A percentile compares a stretch with the other conserved stretches of the same genome.
These are phyloP conservation scores for Philotrypesis tridentata DNA, from an alignment of 1,140 invertebrate species.

Conservation along the genomic window DNA sequence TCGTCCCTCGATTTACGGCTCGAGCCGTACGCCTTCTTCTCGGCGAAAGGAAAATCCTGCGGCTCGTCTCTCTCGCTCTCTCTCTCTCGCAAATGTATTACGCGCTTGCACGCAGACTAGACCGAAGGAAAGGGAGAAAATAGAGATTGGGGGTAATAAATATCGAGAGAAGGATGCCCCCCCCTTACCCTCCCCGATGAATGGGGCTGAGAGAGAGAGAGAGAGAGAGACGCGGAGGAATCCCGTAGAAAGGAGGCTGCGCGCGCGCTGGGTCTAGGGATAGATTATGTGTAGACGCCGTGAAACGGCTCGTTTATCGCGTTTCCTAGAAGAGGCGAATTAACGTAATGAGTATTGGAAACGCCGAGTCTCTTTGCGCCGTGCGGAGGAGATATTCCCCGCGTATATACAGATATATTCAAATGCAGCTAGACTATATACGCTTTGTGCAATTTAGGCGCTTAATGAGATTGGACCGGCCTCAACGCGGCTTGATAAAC, in stretches of 20 bases:
- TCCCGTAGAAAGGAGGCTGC: not conserved
- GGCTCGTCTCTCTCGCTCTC: not conserved
- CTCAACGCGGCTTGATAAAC: not conserved
- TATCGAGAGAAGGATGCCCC: conserved; percentile 1
- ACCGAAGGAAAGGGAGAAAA: not conserved
- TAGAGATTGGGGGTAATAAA: conserved; percentile 10
- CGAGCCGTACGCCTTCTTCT: conserved; percentile 39
- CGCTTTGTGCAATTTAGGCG: not conserved
- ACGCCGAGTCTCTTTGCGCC: not conserved
- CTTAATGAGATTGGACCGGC: not conserved
- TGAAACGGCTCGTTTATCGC: not conserved
- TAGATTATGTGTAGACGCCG: too few relatives aligned
- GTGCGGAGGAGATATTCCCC: not conserved
- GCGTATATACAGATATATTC: too few relatives aligned
- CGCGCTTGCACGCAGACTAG: not conserved
- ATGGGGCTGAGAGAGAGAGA: not conserved
- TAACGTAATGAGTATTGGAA: not conserved
- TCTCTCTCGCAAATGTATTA: not conserved
- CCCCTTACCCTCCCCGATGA: not conserved
- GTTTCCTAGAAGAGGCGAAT: not conserved
- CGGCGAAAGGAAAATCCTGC: conserved; percentile 42
- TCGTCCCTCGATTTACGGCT: conserved; percentile 40
- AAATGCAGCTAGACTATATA: too few relatives aligned
- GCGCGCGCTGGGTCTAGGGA: too few relatives aligned
- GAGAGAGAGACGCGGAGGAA: not conserved